Evolutionary conservation across 2,888 invertebrate genomes (phyloP).

Genomic region (Ischnura elegans): DNA sequence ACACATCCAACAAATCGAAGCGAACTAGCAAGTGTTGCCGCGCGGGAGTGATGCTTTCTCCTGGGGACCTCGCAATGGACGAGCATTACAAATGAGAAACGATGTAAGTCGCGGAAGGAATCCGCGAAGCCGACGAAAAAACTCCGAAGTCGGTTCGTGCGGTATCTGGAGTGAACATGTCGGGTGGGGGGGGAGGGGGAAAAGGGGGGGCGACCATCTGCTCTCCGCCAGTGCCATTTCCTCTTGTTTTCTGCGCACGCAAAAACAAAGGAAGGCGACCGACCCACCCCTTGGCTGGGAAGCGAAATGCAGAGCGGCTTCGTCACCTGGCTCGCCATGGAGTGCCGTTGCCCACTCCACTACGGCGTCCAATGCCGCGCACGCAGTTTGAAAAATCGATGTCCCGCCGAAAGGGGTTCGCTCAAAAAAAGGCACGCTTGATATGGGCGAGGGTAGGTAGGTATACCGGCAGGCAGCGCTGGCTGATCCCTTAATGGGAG

Average conservation of each 20-base stretch:
- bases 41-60: no score
- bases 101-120: not conserved
- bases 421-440: not conserved
- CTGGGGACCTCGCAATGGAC: not conserved
- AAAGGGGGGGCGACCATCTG: not conserved
- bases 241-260: not conserved
- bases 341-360: not conserved
- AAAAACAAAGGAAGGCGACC: not conserved
- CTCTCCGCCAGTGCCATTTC: conserved; percentile 13
- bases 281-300: not conserved
- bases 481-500: no score
- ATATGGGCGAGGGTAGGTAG: not conserved
- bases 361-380: not conserved
- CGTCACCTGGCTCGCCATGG: not conserved
- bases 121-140: conserved; percentile 8
- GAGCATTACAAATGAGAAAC: not conserved
- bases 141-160: not conserved
- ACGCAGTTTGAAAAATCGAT: conserved; percentile 26
- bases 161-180: not conserved
- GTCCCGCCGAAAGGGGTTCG: not conserved
- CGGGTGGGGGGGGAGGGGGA: not conserved
- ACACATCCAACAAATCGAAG: no score
- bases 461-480: no score
- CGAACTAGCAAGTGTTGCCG: not conserved
- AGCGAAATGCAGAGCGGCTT: not conserved